phyloP scores from a whole-genome alignment of 2,797 vertebrate species.

The Pteronotus mesoamericanus region DNA sequence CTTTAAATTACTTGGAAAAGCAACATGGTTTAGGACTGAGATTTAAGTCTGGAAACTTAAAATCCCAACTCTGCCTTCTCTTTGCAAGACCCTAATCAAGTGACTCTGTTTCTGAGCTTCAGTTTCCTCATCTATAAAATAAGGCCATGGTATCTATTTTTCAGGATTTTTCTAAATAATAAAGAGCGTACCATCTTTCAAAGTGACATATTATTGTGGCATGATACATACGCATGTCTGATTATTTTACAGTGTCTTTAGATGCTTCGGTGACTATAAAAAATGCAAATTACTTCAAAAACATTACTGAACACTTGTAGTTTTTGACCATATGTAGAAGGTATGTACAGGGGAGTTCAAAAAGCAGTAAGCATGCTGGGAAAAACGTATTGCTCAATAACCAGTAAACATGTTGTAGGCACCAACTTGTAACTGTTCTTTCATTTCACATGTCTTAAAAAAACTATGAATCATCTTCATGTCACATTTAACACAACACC shows the following conservation, averaged over 20 bases:
- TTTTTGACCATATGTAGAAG: not conserved
- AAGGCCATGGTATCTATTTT: not conserved
- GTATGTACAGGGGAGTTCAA: not conserved
- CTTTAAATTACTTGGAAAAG: not conserved
- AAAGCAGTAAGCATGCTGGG: not conserved
- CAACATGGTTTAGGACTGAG: not conserved
- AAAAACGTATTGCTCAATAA: not conserved
- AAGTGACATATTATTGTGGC: not conserved
- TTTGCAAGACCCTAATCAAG: not conserved
- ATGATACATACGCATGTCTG: not conserved
- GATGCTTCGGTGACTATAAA: not conserved
- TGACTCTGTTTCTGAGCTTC: not conserved
- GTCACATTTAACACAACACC: not conserved
- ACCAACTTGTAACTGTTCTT: not conserved
- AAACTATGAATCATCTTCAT: not conserved
- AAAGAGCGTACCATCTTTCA: not conserved
- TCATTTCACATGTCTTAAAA: not conserved
- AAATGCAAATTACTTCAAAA: constrained; percentile 23
- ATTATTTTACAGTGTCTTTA: not conserved
- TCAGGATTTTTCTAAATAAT: not conserved
- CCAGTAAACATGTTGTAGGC: not conserved
- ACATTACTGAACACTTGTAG: not conserved
- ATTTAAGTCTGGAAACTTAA: not conserved
- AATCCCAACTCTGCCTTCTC: not conserved
- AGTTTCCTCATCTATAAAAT: not conserved